A percentile compares a stretch with the other conserved stretches of the same genome.
Evolutionary conservation across 2,888 invertebrate genomes (phyloP).

Genomic region (Drosophila mayaguana): DNA sequence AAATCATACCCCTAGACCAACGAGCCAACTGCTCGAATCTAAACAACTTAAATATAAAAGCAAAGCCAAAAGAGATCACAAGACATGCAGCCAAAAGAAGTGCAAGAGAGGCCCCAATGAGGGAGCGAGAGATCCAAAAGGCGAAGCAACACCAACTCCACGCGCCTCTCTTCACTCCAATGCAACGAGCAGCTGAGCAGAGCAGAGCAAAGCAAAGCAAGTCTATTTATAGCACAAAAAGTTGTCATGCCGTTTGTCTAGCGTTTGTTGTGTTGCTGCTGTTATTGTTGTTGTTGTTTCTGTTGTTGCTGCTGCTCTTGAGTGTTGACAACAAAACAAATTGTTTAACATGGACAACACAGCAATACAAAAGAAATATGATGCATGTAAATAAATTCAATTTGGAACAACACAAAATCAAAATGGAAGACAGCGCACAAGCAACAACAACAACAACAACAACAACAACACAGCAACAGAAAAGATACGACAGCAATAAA

Average conservation of each 20-base stretch:
- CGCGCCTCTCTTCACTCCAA: slow-evolving; percentile 2
- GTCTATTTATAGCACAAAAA: slow-evolving; percentile 61
- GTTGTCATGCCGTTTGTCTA: slow-evolving; percentile 50
- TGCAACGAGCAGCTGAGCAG: slow-evolving; percentile 2
- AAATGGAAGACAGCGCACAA: slow-evolving; percentile 43
- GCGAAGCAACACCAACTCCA: neutral
- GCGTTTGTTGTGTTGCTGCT: slow-evolving; percentile 33
- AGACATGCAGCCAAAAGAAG: slow-evolving; percentile 28
- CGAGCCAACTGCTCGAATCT: slow-evolving; percentile 72
- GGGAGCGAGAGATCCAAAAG: slow-evolving; percentile 12
- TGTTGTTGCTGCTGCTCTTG: slow-evolving; percentile 20
- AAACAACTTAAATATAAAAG: slow-evolving; percentile 14
- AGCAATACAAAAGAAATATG: slow-evolving; percentile 71
- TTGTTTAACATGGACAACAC: slow-evolving; percentile 74
- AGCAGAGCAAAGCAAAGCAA: slow-evolving; percentile 19
- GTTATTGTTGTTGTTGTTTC: neutral
- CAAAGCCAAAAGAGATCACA: slow-evolving; percentile 24
- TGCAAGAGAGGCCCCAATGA: slow-evolving; percentile 23
- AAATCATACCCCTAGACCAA: slow-evolving; percentile 86
- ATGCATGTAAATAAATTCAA: slow-evolving; percentile 79
- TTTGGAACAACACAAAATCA: slow-evolving; percentile 56
- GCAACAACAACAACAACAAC: slow-evolving; percentile 11
- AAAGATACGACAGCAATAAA: slow-evolving; percentile 26
- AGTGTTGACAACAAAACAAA: slow-evolving; percentile 80
- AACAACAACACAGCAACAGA: slow-evolving; percentile 15